Percentiles rank a stretch among this genome's conserved stretches.
phyloP scores from a whole-genome alignment of 2,797 vertebrate genomes.

The Leontocebus nigricollis region DNA sequence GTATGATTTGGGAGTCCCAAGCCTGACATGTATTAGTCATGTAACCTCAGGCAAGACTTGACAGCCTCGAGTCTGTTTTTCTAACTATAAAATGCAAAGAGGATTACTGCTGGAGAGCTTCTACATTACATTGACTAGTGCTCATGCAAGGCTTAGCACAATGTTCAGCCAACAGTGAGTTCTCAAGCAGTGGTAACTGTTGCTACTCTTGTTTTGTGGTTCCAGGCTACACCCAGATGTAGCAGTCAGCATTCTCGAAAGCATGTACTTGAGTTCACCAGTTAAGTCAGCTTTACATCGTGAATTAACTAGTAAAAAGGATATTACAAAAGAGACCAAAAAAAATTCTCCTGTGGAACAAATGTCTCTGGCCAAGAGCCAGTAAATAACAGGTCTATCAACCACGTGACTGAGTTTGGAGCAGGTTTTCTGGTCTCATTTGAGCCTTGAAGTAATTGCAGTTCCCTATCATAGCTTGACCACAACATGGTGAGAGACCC shows the following conservation, averaged over 20 bases:
- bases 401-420: neutral
- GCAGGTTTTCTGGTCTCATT: neutral
- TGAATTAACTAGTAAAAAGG: neutral
- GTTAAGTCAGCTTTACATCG: neutral
- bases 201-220: neutral
- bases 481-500: neutral
- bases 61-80: neutral
- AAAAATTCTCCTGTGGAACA: neutral
- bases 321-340: neutral
- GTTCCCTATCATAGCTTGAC: neutral
- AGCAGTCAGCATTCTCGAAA: neutral
- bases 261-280: neutral
- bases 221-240: fast-evolving
- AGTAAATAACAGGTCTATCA: neutral
- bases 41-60: neutral
- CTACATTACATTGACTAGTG: neutral
- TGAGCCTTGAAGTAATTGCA: neutral
- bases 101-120: neutral
- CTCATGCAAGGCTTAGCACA: too few relatives aligned
- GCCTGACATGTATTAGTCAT: neutral
- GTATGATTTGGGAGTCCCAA: neutral
- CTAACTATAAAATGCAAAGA: neutral
- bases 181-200: fast-evolving
- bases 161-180: neutral
- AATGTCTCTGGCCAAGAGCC: neutral